A percentile compares a stretch with the other conserved stretches of the same genome.
These are phyloP conservation scores for Sphaeridia pumilis DNA, from an alignment of 2,888 invertebrate genomes.

Conservation along the genomic window DNA sequence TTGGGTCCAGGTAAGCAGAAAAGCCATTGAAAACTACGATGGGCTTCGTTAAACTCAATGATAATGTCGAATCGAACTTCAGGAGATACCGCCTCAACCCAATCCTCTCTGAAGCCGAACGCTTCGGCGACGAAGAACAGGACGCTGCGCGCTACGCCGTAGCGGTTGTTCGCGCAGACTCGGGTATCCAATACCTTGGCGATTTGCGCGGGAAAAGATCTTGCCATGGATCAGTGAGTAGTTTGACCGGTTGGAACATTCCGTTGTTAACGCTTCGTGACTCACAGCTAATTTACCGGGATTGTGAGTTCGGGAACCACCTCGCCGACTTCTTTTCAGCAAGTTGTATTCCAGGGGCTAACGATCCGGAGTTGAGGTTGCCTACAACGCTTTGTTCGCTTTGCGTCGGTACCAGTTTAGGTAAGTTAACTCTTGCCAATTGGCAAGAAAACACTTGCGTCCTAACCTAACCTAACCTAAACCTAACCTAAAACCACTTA, in stretches of 20 bases:
- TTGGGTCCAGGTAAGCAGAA: conserved; percentile 53
- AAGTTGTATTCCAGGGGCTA: conserved; percentile 35
- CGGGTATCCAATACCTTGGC: conserved; percentile 32
- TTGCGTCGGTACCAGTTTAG: conserved; percentile 33
- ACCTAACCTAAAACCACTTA: neutral
- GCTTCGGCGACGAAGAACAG: conserved; percentile 35
- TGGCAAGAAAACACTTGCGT: neutral
- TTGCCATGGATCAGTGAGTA: conserved; percentile 30
- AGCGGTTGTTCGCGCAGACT: conserved; percentile 30
- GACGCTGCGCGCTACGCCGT: conserved; percentile 34
- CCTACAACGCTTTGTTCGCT: conserved; percentile 34
- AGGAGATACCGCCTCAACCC: conserved; percentile 31
- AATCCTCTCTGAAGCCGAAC: conserved; percentile 31
- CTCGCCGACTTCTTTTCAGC: conserved; percentile 31
- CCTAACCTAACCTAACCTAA: too few species aligned
- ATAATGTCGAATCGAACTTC: conserved; percentile 1
- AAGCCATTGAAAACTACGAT: too few species aligned
- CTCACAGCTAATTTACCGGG: conserved; percentile 28
- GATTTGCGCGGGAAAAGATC: conserved; percentile 34
- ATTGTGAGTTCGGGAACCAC: conserved; percentile 32
- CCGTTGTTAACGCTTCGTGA: conserved; percentile 32
- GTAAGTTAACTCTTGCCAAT: conserved; percentile 12
- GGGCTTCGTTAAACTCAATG: too few species aligned
- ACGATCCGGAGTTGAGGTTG: conserved; percentile 26
- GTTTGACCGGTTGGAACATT: conserved; percentile 34